phyloP scores from a whole-genome alignment of 2,888 invertebrate species.

The Drosophila borealis region DNA sequence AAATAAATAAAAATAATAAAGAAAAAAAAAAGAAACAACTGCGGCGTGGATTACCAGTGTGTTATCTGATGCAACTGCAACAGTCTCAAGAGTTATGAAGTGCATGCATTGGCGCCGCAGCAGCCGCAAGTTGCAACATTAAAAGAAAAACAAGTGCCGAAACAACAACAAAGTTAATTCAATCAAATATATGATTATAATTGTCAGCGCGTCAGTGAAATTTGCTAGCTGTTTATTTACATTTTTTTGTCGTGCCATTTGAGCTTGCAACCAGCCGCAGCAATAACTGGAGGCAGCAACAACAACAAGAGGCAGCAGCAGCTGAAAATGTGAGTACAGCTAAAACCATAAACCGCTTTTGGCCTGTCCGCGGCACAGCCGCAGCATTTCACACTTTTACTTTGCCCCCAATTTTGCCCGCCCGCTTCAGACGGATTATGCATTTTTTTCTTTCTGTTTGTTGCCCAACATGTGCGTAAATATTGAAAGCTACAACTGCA shows the following conservation, averaged over 20 bases:
- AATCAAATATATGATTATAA: constrained; percentile 18
- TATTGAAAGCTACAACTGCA: constrained; percentile 15
- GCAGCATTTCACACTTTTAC: constrained; percentile 48
- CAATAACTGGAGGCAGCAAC: constrained; percentile 15
- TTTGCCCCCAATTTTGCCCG: constrained; percentile 10
- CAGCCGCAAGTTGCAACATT: constrained; percentile 54
- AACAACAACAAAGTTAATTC: constrained; percentile 17
- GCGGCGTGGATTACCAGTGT: constrained; percentile 67
- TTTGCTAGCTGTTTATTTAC: constrained; percentile 40
- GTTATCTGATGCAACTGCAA: constrained; percentile 31
- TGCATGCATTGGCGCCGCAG: constrained; percentile 55
- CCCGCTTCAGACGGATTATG: background rate
- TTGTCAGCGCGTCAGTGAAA: constrained; percentile 44
- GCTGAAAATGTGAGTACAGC: constrained; percentile 48
- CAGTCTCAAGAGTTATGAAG: constrained; percentile 43
- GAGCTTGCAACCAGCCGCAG: constrained; percentile 46
- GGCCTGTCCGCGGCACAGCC: constrained; percentile 23
- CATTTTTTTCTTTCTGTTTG: constrained; percentile 4
- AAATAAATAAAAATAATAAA: constrained; percentile 16
- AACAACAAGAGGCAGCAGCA: constrained; percentile 15
- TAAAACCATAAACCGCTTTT: constrained; percentile 47
- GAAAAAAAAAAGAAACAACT: constrained; percentile 34
- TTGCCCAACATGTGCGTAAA: constrained; percentile 53
- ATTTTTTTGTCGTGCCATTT: constrained; percentile 44
- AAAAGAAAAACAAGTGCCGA: constrained; percentile 27